These are phyloP conservation scores for Porites divaricata DNA, from an alignment of 92 coral and sea anemone genomes.

Conservation along the genomic window DNA sequence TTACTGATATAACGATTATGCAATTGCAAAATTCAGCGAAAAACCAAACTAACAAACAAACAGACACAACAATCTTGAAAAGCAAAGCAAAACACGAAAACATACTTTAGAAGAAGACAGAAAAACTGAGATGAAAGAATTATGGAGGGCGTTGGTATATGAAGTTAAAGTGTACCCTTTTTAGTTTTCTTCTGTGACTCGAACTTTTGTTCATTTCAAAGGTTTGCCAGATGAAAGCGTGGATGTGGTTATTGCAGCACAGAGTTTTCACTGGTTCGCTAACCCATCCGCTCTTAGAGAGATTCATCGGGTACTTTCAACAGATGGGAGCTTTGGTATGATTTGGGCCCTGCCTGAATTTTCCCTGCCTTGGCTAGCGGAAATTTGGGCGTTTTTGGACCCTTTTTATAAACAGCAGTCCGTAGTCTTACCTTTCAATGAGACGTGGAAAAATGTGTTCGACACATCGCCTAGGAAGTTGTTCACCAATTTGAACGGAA, in stretches of 20 bases:
- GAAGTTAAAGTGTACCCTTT: no score
- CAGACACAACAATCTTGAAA: no score
- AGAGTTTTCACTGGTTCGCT: constrained; percentile 5
- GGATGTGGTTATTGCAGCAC: neutral
- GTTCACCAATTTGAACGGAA: constrained; percentile 3
- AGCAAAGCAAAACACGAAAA: no score
- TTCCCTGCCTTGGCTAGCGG: neutral
- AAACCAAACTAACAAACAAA: no score
- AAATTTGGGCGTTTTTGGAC: constrained; percentile 1
- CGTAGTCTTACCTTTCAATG: neutral
- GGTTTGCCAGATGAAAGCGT: constrained; percentile 16
- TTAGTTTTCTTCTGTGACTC: neutral
- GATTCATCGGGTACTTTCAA: neutral
- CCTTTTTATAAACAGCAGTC: neutral
- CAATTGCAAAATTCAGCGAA: no score
- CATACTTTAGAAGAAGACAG: no score
- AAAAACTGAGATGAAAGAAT: no score
- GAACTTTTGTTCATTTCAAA: neutral
- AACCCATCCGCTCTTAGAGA: neutral
- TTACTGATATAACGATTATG: no score
- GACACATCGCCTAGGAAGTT: neutral
- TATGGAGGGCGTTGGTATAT: no score
- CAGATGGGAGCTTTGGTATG: neutral
- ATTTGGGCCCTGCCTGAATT: neutral
- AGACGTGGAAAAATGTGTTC: neutral